Evolutionary conservation across 2,797 vertebrate species (phyloP).

Genomic region (Forpus xanthops): DNA sequence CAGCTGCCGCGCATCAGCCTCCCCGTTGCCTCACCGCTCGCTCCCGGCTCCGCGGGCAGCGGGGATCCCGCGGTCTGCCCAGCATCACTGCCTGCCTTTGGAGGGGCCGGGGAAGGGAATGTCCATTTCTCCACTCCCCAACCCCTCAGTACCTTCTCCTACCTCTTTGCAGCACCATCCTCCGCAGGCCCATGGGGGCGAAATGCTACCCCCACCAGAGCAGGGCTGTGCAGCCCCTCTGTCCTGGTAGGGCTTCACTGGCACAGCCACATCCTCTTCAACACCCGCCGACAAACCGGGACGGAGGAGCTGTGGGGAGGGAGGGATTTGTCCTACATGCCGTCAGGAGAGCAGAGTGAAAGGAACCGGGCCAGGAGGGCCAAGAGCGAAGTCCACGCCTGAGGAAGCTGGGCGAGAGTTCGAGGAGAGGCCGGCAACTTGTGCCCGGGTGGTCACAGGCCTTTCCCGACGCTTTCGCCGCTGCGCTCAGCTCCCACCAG

Average conservation of each 20-base stretch:
- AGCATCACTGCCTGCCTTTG: neutral
- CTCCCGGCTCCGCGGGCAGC: neutral
- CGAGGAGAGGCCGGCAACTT: neutral
- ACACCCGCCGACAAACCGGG: neutral
- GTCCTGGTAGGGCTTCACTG: neutral
- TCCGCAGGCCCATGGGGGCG: neutral
- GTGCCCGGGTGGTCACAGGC: neutral
- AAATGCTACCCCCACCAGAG: neutral
- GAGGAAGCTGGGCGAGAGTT: neutral
- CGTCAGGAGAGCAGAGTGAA: neutral
- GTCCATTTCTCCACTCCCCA: neutral
- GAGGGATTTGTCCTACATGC: neutral
- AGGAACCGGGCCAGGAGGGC: neutral
- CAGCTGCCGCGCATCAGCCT: neutral
- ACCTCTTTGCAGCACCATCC: neutral
- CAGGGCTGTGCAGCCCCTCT: neutral
- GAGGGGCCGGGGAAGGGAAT: accelerated
- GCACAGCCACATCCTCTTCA: neutral
- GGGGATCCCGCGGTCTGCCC: neutral
- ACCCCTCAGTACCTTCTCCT: neutral
- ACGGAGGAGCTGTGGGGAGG: neutral
- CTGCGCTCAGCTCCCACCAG: neutral
- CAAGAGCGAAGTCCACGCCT: neutral
- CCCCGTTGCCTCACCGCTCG: neutral
- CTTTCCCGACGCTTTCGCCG: neutral